These are phyloP conservation scores for Somateria mollissima DNA, from an alignment of 2,797 vertebrate species.

Conservation along the genomic window DNA sequence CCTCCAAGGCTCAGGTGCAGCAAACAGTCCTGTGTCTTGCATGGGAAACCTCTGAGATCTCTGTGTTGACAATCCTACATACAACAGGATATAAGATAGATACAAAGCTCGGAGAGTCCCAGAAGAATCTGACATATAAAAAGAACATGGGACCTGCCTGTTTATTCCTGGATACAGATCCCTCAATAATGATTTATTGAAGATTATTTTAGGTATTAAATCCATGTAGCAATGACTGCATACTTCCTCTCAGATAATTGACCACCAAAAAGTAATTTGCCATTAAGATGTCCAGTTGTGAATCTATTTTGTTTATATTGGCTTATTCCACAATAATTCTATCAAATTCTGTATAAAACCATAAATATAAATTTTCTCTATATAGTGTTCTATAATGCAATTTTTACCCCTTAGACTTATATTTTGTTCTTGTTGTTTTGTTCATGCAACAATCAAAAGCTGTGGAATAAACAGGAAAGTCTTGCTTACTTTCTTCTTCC, in stretches of 20 bases:
- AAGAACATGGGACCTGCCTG: neutral
- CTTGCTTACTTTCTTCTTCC: neutral
- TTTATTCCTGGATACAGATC: neutral
- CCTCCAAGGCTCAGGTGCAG: neutral
- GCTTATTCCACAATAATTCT: neutral
- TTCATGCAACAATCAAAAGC: neutral
- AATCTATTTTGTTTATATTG: neutral
- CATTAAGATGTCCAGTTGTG: neutral
- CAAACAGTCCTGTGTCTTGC: neutral
- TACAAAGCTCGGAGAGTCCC: neutral
- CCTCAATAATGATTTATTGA: neutral
- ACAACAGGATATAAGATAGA: neutral
- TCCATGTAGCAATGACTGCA: neutral
- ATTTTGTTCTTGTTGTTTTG: neutral
- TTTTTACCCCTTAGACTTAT: neutral
- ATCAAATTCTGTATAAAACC: neutral
- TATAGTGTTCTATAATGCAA: neutral
- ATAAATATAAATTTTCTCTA: neutral
- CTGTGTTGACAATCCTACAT: neutral
- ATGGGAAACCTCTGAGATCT: neutral
- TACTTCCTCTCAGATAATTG: neutral
- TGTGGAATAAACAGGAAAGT: neutral
- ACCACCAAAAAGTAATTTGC: neutral
- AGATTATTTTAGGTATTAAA: neutral
- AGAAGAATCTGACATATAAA: neutral